phyloP scores from a whole-genome alignment of 37 sponge, comb jelly and placozoan genomes.

The Mnemiopsis leidyi region DNA sequence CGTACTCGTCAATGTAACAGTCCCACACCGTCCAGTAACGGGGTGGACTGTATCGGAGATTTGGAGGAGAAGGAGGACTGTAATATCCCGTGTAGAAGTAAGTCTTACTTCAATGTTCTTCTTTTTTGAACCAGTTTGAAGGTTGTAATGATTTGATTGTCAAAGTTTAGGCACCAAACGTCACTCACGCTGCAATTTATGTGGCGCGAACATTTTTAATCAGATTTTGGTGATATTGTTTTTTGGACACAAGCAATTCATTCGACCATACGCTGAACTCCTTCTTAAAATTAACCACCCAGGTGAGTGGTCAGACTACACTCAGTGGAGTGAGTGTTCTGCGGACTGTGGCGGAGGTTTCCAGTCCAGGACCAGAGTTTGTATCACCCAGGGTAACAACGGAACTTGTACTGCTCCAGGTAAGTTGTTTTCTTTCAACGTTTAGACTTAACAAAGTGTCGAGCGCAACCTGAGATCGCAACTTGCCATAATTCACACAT shows the following conservation, averaged over 20 bases:
- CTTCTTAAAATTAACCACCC: too few species aligned
- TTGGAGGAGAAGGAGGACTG: background rate
- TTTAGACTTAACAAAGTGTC: too few species aligned
- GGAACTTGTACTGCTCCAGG: constrained; percentile 54
- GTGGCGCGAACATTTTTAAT: too few species aligned
- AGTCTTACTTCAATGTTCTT: background rate
- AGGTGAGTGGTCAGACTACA: constrained; percentile 45
- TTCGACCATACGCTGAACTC: too few species aligned
- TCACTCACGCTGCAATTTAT: too few species aligned
- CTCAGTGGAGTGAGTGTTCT: constrained; percentile 28
- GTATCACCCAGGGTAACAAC: constrained; percentile 44
- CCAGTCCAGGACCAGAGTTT: constrained; percentile 44
- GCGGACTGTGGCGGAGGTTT: constrained; percentile 32
- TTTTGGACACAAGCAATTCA: too few species aligned
- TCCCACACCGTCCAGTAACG: constrained; percentile 41
- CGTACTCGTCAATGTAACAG: constrained; percentile 8
- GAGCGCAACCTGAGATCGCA: too few species aligned
- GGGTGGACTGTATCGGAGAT: background rate
- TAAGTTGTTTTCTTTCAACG: background rate
- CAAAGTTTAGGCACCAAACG: too few species aligned
- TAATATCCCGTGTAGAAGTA: background rate
- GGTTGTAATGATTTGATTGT: background rate
- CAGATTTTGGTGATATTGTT: too few species aligned
- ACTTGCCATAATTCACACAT: too few species aligned
- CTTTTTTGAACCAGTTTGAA: background rate